A percentile compares a stretch with the other conserved stretches of the same genome.
Evolutionary conservation across 2,888 invertebrate genomes (phyloP).

Genomic region (Aethes cnicana): DNA sequence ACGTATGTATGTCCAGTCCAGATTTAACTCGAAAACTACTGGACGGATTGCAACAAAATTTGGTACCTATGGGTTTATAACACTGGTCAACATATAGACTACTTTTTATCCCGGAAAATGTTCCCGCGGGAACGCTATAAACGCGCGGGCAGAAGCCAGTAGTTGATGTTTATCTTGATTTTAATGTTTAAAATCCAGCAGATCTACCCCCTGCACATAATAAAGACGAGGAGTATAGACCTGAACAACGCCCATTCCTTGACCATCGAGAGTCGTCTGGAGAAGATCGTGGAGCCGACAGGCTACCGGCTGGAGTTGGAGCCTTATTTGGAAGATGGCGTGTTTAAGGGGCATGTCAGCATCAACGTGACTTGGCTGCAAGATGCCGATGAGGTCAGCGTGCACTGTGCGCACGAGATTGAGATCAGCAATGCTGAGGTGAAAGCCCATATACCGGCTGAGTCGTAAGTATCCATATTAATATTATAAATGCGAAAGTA

Average conservation of each 20-base stretch:
- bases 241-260: slow-evolving; percentile 86
- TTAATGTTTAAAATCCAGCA: slow-evolving; percentile 27
- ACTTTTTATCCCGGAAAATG: too few relatives aligned
- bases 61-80: too few relatives aligned
- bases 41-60: too few relatives aligned
- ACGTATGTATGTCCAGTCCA: too few relatives aligned
- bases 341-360: slow-evolving; percentile 85
- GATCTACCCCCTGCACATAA: slow-evolving; percentile 58
- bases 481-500: neutral
- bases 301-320: slow-evolving; percentile 86
- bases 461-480: slow-evolving; percentile 48
- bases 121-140: too few relatives aligned
- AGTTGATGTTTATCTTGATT: slow-evolving; percentile 6
- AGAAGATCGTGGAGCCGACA: slow-evolving; percentile 84
- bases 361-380: slow-evolving; percentile 87
- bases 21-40: too few relatives aligned
- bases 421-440: slow-evolving; percentile 81
- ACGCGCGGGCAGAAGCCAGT: too few relatives aligned
- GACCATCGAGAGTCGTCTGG: slow-evolving; percentile 84
- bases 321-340: slow-evolving; percentile 84
- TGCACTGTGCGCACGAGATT: slow-evolving; percentile 86
- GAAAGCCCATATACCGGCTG: slow-evolving; percentile 47
- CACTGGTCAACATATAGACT: too few relatives aligned
- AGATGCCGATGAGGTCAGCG: slow-evolving; percentile 82
- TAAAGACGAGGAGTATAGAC: slow-evolving; percentile 84